Evolutionary conservation across 2,888 invertebrate genomes (phyloP), one percentile per base, ranked within the genome.

Genomic region (Clanis bilineata): DNA sequence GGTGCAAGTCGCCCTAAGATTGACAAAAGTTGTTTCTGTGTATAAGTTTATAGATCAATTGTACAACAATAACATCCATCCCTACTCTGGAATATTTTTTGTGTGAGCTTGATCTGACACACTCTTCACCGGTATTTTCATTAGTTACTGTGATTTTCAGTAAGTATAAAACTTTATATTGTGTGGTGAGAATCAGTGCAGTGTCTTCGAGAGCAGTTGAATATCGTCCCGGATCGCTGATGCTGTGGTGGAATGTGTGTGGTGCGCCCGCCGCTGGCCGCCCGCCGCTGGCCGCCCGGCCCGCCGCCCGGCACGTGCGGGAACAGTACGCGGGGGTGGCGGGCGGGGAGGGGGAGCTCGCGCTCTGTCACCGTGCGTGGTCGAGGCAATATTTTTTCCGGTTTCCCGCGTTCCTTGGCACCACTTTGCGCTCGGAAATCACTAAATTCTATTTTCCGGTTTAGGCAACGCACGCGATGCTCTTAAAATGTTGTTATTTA

Each of bases 371-470:
- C 18, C 18, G 58, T 51, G 60, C 56, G 60, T 54, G 60, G 56
- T 58, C 63, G 41, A 36, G 56, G 55, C 56, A 44, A 56, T 58
- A 60, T 64, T 63, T 70, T 68, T 72, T 65, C 70, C 67, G 66
- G 67, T 69, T 66, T 63, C 58, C 45, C 39, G 28, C 54, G 58
- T 44, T 62, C 62, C 60, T 64, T 67, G 64, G 65, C 68, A 61
- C 45, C 28, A 55, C 44, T 60, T 6, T 47, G 41, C 59, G 58
- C 56, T 62, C 64, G 65, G 63, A 64, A 67, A 62, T 62, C 61
- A 64, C 65, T 62, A 57, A 58, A 62, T 25, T 59, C 60, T 51
- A 64, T 64, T 63, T 63, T 62, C 64, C 66, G 64, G 62, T 62
- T 61, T 59, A 47, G 51, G 55, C 44, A 55, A 45, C 56, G 9